These are phyloP conservation scores for Crax fasciolata DNA, from an alignment of 2,797 vertebrate species.

Conservation along the genomic window DNA sequence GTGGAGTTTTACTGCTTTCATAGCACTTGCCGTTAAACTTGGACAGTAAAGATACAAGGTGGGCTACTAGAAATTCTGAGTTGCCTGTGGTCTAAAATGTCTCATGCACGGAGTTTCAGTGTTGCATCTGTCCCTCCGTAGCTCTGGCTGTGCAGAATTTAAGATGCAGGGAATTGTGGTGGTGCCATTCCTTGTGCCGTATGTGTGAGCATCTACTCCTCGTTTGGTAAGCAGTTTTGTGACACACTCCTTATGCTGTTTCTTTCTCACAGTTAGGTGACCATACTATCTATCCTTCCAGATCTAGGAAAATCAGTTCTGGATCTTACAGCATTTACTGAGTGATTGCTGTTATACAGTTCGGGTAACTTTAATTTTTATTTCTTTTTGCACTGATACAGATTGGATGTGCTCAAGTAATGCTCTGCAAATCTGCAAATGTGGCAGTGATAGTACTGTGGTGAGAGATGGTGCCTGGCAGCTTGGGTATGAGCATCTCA, in stretches of 20 bases:
- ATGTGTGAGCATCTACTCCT: not conserved
- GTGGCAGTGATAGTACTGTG: not conserved
- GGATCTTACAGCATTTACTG: not conserved
- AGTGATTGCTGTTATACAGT: not conserved
- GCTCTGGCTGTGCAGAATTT: not conserved
- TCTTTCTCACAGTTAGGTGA: not conserved
- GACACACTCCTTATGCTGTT: not conserved
- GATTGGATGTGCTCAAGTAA: not conserved
- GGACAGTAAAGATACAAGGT: not conserved
- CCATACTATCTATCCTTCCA: not conserved
- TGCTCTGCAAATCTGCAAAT: not conserved
- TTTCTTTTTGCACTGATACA: not conserved
- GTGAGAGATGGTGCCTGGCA: not conserved
- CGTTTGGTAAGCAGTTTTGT: not conserved
- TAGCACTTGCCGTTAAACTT: not conserved
- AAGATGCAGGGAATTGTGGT: not conserved
- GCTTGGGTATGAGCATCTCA: not conserved
- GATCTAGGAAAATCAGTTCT: not conserved
- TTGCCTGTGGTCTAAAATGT: not conserved
- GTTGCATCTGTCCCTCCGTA: not conserved
- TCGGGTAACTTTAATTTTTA: not conserved
- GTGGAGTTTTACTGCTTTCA: not conserved
- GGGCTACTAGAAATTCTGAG: not conserved
- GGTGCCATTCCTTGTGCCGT: not conserved
- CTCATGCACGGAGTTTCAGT: not conserved